Percentiles rank a stretch among this genome's conserved stretches.
phyloP scores from a whole-genome alignment of 2,888 invertebrate species.

The Trilocha varians region DNA sequence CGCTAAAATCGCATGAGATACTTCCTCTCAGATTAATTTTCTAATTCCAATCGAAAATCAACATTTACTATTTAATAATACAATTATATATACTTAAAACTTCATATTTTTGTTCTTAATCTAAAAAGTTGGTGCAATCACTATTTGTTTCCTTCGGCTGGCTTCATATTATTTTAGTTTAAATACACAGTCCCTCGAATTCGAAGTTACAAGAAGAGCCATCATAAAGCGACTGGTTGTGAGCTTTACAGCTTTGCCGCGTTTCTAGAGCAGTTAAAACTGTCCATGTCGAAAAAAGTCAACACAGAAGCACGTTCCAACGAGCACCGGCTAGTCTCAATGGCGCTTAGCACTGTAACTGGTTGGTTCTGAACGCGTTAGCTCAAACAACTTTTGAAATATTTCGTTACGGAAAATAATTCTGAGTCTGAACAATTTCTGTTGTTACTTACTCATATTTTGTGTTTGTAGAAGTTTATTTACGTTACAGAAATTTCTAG shows the following conservation, averaged over 20 bases:
- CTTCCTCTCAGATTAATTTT: no score
- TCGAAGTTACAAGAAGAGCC: conserved; percentile 51
- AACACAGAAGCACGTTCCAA: conserved; percentile 8
- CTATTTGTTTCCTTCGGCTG: no score
- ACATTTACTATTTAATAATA: no score
- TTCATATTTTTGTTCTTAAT: no score
- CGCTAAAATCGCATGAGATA: no score
- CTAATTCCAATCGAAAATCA: no score
- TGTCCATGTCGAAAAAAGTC: conserved; percentile 36
- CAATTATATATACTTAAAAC: no score
- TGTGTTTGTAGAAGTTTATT: no score
- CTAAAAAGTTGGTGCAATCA: no score
- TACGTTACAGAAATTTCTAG: no score
- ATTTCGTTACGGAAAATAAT: not conserved
- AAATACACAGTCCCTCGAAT: conserved; percentile 44
- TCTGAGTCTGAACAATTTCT: not conserved
- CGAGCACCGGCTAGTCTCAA: not conserved
- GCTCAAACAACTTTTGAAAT: not conserved
- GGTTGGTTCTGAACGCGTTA: not conserved
- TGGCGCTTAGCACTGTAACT: not conserved
- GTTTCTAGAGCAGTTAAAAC: conserved; percentile 37
- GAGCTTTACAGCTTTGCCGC: conserved; percentile 47
- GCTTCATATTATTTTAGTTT: conserved; percentile 51
- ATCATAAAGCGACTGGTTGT: conserved; percentile 58
- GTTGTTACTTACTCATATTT: no score